phyloP scores from a whole-genome alignment of 1,140 invertebrate species.

The Steinernema feltiae region DNA sequence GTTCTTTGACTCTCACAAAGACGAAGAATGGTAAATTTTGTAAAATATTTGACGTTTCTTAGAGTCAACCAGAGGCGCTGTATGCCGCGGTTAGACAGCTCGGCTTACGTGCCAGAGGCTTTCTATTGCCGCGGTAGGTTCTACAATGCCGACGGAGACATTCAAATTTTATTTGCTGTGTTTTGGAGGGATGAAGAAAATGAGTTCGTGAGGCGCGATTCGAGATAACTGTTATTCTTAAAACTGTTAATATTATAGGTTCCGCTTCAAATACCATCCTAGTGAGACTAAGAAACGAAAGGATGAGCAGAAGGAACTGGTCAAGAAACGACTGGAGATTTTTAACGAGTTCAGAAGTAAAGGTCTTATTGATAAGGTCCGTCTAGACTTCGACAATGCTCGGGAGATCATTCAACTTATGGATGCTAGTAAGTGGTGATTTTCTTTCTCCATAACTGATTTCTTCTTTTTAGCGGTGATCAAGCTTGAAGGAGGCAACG shows the following conservation, averaged over 20 bases:
- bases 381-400: constrained; percentile 78
- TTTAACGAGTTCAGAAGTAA: constrained; percentile 76
- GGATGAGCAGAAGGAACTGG: constrained; percentile 73
- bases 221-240: neutral
- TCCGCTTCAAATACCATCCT: constrained; percentile 96
- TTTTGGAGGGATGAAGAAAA: too few species aligned
- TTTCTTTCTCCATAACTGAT: neutral
- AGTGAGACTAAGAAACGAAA: constrained; percentile 85
- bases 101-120: constrained; percentile 30
- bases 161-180: neutral
- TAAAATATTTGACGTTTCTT: neutral
- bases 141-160: neutral
- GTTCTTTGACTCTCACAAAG: constrained; percentile 97
- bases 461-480: constrained; percentile 70
- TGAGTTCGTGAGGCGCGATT: too few species aligned
- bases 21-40: constrained; percentile 90
- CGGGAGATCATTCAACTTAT: constrained; percentile 79
- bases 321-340: constrained; percentile 81
- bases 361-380: constrained; percentile 70
- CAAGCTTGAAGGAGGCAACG: constrained; percentile 89
- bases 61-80: constrained; percentile 58
- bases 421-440: constrained; percentile 67
- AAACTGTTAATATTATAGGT: constrained; percentile 69
- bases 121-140: constrained; percentile 27
- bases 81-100: constrained; percentile 60